These are phyloP conservation scores for Heterohyrax brucei DNA, from an alignment of 2,797 vertebrate genomes.

Conservation along the genomic window DNA sequence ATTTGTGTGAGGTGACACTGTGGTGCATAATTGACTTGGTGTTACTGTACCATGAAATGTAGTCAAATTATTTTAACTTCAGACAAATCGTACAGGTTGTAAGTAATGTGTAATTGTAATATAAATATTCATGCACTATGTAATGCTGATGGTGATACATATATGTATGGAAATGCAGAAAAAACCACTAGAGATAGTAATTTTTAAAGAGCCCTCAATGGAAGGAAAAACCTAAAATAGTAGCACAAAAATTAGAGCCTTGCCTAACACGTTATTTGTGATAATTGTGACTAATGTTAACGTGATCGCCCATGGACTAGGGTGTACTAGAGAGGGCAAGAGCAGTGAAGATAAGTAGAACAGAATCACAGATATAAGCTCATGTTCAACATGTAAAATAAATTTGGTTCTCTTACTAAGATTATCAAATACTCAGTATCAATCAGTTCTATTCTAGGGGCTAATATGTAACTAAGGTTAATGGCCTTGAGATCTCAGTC, in stretches of 20 bases:
- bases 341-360: slow-evolving; percentile 9
- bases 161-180: slow-evolving; percentile 6
- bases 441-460: slow-evolving; percentile 48
- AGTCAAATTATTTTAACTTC: slow-evolving; percentile 52
- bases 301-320: background rate
- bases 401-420: slow-evolving; percentile 57
- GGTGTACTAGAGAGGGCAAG: background rate
- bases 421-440: slow-evolving; percentile 53
- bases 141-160: slow-evolving; percentile 46
- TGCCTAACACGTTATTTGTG: background rate
- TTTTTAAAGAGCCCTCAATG: slow-evolving; percentile 35
- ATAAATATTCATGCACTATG: slow-evolving; percentile 19
- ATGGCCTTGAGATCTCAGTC: background rate
- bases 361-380: background rate
- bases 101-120: slow-evolving; percentile 5
- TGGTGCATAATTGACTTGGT: background rate
- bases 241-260: slow-evolving; percentile 35
- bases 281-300: slow-evolving; percentile 38
- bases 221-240: slow-evolving; percentile 8
- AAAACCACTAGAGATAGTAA: slow-evolving; percentile 23
- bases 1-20: slow-evolving; percentile 12
- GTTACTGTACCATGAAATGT: slow-evolving; percentile 63
- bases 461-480: slow-evolving; percentile 20
- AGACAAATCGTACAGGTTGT: background rate
- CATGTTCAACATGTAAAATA: slow-evolving; percentile 22